Percentiles rank a stretch among this genome's conserved stretches.
Conservation (phyloP, 2,113 vertebrate genomes). For the Archilochus colubris region DNA sequence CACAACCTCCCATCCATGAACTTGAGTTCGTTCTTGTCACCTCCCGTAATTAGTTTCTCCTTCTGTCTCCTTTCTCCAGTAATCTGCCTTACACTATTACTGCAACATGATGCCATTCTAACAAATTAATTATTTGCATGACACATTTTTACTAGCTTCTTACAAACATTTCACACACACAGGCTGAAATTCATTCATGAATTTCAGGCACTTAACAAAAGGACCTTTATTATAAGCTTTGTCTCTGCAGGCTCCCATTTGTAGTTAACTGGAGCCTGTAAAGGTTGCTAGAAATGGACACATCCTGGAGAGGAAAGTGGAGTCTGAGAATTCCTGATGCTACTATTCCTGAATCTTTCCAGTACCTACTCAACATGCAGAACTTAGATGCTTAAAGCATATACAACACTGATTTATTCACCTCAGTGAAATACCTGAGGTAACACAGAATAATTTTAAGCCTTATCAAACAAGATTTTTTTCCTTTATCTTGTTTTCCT, state of each 20-base stretch:
- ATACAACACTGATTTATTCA: not conserved
- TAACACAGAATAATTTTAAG: not conserved
- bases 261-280: not conserved
- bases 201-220: not conserved
- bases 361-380: not conserved
- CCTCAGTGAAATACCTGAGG: not conserved
- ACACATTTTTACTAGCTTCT: not conserved
- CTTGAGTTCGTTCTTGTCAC: not conserved
- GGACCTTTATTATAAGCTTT: not conserved
- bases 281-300: not conserved
- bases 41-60: not conserved
- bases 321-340: not conserved
- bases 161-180: not conserved
- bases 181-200: not conserved
- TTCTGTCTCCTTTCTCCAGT: not conserved
- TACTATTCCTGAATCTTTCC: not conserved
- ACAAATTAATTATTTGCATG: not conserved
- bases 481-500: not conserved
- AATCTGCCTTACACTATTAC: not conserved
- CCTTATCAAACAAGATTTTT: not conserved
- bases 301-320: not conserved
- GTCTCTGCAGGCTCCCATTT: not conserved
- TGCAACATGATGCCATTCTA: not conserved
- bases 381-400: not conserved
- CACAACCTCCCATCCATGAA: slow-evolving; percentile 45